Evolutionary conservation across 2,888 invertebrate genomes (phyloP).

Genomic region (Caradrina kadenii): DNA sequence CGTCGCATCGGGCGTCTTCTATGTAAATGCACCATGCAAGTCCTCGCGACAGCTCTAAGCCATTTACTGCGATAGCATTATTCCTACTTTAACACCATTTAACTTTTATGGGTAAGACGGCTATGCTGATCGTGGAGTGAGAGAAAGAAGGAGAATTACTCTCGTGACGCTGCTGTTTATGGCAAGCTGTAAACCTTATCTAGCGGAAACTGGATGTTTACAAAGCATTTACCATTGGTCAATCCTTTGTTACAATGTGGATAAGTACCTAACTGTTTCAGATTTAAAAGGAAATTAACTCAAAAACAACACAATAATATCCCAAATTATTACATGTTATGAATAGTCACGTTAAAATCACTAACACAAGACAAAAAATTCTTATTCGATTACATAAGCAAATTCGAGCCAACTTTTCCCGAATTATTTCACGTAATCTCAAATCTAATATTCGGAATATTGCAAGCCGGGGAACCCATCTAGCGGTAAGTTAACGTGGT

Average conservation of each 20-base stretch:
- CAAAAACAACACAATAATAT: neutral
- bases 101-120: conserved; percentile 50
- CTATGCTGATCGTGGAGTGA: conserved; percentile 19
- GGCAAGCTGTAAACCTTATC: conserved; percentile 48
- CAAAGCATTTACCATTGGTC: neutral
- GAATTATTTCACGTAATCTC: conserved; percentile 49
- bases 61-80: conserved; percentile 52
- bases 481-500: conserved; percentile 46
- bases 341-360: neutral
- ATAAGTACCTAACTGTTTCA: neutral
- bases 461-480: conserved; percentile 31
- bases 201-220: conserved; percentile 45
- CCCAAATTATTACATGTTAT: neutral
- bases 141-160: conserved; percentile 30
- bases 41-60: conserved; percentile 37
- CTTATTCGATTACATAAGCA: conserved; percentile 16
- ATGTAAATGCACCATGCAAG: conserved; percentile 51
- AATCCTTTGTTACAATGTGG: conserved; percentile 13
- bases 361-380: neutral
- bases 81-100: conserved; percentile 58
- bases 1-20: conserved; percentile 2
- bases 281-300: neutral
- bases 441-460: conserved; percentile 38
- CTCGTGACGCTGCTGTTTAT: conserved; percentile 31
- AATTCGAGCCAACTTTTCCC: conserved; percentile 22